Conservation (phyloP, 2,797 vertebrate genomes). For the Danio tinwini region DNA sequence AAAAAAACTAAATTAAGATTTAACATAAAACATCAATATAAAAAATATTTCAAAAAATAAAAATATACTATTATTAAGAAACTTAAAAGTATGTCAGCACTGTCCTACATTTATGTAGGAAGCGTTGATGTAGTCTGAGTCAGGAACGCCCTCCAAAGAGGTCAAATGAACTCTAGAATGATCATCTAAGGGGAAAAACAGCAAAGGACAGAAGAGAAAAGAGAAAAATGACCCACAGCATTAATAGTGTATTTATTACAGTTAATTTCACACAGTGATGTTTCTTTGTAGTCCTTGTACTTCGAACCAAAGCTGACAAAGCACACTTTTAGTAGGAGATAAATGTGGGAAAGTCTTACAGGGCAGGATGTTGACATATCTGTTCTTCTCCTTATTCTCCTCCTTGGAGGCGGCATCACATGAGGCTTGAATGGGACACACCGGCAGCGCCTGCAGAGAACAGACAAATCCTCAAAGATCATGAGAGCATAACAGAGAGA, state of each 20-base stretch:
- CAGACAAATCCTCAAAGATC: conserved; percentile 3
- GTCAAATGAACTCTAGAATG: conserved; percentile 95
- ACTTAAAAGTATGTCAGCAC: too few relatives aligned
- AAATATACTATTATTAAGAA: too few relatives aligned
- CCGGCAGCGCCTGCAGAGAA: conserved; percentile 87
- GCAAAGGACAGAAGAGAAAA: neutral
- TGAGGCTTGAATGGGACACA: conserved; percentile 95
- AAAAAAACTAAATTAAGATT: too few relatives aligned
- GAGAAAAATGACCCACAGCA: neutral
- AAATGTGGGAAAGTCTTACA: conserved; percentile 79
- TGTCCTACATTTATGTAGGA: conserved; percentile 96
- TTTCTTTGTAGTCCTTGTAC: neutral
- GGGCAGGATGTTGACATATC: conserved; percentile 98
- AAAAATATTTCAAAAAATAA: too few relatives aligned
- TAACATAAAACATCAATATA: too few relatives aligned
- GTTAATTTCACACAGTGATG: neutral
- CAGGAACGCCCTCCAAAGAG: conserved; percentile 93
- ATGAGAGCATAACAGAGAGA: neutral
- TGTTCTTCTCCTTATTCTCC: conserved; percentile 99
- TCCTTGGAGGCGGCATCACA: conserved; percentile 98
- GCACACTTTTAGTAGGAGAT: too few relatives aligned
- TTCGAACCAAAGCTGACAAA: too few relatives aligned
- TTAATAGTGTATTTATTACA: neutral
- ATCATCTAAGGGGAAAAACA: conserved; percentile 84
- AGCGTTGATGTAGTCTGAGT: conserved; percentile 98